Percentiles rank a stretch among this genome's conserved stretches.
Evolutionary conservation across 2,888 invertebrate genomes (phyloP).

Genomic region (Diarsia dahlii): DNA sequence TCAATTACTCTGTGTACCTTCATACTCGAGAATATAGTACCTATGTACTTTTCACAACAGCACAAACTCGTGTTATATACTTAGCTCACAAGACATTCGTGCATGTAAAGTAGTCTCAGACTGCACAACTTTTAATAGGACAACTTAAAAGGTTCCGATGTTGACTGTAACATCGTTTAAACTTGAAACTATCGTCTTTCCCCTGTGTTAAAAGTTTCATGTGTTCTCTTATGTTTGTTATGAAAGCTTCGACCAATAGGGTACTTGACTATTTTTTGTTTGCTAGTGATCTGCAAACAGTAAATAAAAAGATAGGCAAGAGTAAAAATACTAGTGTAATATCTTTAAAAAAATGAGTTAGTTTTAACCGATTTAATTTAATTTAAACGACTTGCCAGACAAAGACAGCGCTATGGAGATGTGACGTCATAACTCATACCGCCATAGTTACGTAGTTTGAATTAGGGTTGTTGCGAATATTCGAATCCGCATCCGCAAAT

Average conservation of each 20-base stretch:
- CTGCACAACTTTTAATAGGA: constrained; percentile 42
- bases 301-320: too few species aligned
- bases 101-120: constrained; percentile 7
- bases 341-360: too few species aligned
- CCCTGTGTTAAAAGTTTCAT: background rate
- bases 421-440: too few species aligned
- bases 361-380: too few species aligned
- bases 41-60: background rate
- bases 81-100: constrained; percentile 1
- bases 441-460: too few species aligned
- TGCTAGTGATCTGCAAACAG: too few species aligned
- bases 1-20: constrained; percentile 4
- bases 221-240: background rate
- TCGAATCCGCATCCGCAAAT: too few species aligned
- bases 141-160: constrained; percentile 23
- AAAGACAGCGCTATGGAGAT: too few species aligned
- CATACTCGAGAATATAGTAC: background rate
- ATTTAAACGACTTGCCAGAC: too few species aligned
- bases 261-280: too few species aligned
- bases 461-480: too few species aligned
- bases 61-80: background rate
- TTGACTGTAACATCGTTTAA: background rate
- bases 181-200: background rate
- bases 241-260: background rate
- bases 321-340: too few species aligned